Evolutionary conservation across 2,113 vertebrate species (phyloP).

Genomic region (Ancistrus triradiatus): DNA sequence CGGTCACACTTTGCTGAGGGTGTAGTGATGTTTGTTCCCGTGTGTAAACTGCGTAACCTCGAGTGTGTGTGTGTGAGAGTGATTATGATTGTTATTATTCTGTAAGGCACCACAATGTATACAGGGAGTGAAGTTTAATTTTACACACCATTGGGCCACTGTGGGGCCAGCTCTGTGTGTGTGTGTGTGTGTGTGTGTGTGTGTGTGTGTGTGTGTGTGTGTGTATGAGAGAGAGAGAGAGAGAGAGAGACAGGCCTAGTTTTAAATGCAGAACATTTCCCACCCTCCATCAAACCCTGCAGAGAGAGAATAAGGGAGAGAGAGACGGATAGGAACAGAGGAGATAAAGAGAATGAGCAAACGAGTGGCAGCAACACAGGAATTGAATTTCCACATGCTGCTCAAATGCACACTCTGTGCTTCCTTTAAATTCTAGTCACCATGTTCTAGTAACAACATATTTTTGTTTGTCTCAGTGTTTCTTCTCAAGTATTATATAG

Average conservation of each 20-base stretch:
- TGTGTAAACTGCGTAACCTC: not conserved
- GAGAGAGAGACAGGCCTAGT: not conserved
- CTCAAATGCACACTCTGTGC: too few species aligned
- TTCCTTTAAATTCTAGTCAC: too few species aligned
- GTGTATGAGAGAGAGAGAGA: too few species aligned
- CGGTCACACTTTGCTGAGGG: not conserved
- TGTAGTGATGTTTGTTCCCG: not conserved
- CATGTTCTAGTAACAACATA: too few species aligned
- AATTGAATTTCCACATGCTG: too few species aligned
- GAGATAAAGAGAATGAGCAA: not conserved
- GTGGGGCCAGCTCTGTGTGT: constrained; percentile 12
- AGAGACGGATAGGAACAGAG: too few species aligned
- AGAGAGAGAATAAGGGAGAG: not conserved
- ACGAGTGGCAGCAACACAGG: too few species aligned
- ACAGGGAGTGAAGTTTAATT: constrained; percentile 68
- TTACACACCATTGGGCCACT: constrained; percentile 68
- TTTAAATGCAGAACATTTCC: not conserved
- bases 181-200: too few species aligned
- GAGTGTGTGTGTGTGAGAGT: constrained; percentile 32
- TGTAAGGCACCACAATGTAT: constrained; percentile 55
- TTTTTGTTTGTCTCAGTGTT: too few species aligned
- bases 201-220: too few species aligned
- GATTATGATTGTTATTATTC: constrained; percentile 59
- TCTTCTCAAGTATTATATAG: too few species aligned
- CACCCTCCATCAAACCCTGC: not conserved